A percentile compares a stretch with the other conserved stretches of the same genome.
These are phyloP conservation scores for Hecatera dysodea DNA, from an alignment of 2,888 invertebrate species.

Conservation along the genomic window DNA sequence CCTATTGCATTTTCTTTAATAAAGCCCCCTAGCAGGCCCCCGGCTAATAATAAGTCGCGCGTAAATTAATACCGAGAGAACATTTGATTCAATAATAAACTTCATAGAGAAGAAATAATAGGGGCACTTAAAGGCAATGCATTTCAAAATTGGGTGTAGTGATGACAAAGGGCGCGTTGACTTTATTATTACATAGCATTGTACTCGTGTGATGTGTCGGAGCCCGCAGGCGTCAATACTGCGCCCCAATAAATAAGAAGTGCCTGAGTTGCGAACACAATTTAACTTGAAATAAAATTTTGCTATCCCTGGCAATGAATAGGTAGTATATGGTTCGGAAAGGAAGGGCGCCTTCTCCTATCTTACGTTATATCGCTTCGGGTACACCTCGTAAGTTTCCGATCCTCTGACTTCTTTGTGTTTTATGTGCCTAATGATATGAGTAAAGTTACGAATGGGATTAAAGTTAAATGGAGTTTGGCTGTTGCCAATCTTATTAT, in stretches of 20 bases:
- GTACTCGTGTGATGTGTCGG: slow-evolving; percentile 75
- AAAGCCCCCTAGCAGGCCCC: slow-evolving; percentile 26
- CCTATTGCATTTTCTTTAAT: slow-evolving; percentile 40
- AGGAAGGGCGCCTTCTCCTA: slow-evolving; percentile 78
- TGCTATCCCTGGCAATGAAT: slow-evolving; percentile 85
- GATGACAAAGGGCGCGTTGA: slow-evolving; percentile 80
- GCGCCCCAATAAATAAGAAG: slow-evolving; percentile 85
- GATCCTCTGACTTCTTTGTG: slow-evolving; percentile 82
- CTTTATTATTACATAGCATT: slow-evolving; percentile 78
- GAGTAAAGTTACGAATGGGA: slow-evolving; percentile 72
- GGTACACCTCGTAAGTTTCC: slow-evolving; percentile 83
- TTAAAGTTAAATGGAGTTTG: slow-evolving; percentile 69
- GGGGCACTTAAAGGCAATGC: slow-evolving; percentile 76
- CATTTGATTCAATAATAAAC: slow-evolving; percentile 63
- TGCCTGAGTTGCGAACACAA: slow-evolving; percentile 86
- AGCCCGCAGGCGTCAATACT: slow-evolving; percentile 79
- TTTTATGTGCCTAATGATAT: slow-evolving; percentile 83
- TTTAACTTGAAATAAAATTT: slow-evolving; percentile 90
- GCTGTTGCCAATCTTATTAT: slow-evolving; percentile 57
- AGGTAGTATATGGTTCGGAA: slow-evolving; percentile 84
- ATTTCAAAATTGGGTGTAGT: slow-evolving; percentile 80
- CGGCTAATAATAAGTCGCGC: slow-evolving; percentile 54
- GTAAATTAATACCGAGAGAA: slow-evolving; percentile 47
- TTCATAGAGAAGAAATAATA: slow-evolving; percentile 64
- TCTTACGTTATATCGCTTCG: slow-evolving; percentile 80